A percentile compares a stretch with the other conserved stretches of the same genome.
Evolutionary conservation across 2,797 vertebrate species (phyloP).

Genomic region (Tokudaia muenninki): DNA sequence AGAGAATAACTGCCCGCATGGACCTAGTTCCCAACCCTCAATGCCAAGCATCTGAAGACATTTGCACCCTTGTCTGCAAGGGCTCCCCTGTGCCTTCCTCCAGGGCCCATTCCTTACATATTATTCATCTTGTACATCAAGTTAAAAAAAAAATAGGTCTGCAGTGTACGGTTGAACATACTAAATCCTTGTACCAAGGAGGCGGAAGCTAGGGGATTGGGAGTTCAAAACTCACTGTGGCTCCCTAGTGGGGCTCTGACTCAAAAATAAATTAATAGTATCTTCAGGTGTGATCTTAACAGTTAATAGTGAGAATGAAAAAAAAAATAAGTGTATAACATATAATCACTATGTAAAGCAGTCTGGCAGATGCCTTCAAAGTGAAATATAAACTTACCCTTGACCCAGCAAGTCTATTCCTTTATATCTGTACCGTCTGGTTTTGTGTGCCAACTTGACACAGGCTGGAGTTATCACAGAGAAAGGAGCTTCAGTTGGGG

Average conservation of each 20-base stretch:
- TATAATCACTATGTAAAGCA: neutral
- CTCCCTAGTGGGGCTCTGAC: neutral
- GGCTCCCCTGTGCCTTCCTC: neutral
- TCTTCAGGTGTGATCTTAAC: neutral
- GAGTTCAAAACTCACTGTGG: neutral
- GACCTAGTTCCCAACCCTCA: neutral
- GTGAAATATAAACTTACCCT: slow-evolving; percentile 34
- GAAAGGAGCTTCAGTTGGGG: no score
- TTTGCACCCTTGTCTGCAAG: neutral
- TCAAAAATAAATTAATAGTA: neutral
- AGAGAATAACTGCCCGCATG: neutral
- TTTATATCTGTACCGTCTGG: no score
- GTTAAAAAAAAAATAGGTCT: neutral
- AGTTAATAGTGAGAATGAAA: neutral
- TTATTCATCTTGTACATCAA: neutral
- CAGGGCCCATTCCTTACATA: neutral
- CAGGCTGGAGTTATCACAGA: no score
- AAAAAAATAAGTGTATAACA: slow-evolving; percentile 33
- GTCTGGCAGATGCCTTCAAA: neutral
- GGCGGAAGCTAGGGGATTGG: neutral
- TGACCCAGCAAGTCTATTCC: neutral
- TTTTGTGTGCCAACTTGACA: no score
- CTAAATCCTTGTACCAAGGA: neutral
- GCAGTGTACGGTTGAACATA: neutral
- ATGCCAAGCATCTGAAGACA: rapidly evolving